A percentile compares a stretch with the other conserved stretches of the same genome.
Evolutionary conservation across 2,888 invertebrate species (phyloP).

Genomic region (Maniola hyperantus): DNA sequence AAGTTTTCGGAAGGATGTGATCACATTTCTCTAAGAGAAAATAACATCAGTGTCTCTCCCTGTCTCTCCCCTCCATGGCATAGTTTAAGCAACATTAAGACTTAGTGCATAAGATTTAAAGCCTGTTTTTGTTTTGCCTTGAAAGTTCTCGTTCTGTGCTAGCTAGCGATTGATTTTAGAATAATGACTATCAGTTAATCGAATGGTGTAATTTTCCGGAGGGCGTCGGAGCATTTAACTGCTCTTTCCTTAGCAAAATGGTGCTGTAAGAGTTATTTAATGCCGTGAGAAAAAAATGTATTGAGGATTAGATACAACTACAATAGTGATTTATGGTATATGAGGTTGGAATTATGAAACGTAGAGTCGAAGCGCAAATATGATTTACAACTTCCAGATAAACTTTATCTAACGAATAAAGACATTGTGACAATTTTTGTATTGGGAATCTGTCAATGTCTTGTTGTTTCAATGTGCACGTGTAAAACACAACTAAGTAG

Average conservation of each 20-base stretch:
- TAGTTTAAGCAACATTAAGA: constrained; percentile 32
- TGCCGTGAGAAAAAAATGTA: constrained; percentile 28
- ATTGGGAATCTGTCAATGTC: no score
- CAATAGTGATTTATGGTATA: neutral
- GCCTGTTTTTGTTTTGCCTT: constrained; percentile 34
- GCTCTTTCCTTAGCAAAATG: constrained; percentile 38
- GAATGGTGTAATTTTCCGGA: constrained; percentile 49
- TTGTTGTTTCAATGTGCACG: no score
- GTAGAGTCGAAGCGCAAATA: no score
- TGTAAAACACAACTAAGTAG: no score
- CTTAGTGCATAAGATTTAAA: constrained; percentile 30
- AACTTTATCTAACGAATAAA: no score
- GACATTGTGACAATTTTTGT: no score
- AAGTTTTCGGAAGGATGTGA: constrained; percentile 48
- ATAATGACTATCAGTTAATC: constrained; percentile 52
- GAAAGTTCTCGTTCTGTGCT: constrained; percentile 42
- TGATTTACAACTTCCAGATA: no score
- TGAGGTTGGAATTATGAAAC: no score
- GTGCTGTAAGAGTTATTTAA: constrained; percentile 37
- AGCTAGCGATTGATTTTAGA: constrained; percentile 51
- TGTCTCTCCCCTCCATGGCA: constrained; percentile 34
- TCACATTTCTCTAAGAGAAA: constrained; percentile 43
- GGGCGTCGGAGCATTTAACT: constrained; percentile 43
- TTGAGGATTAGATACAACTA: neutral
- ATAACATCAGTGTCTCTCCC: constrained; percentile 41